phyloP scores from a whole-genome alignment of 2,797 vertebrate species.

The Margarornis squamiger region DNA sequence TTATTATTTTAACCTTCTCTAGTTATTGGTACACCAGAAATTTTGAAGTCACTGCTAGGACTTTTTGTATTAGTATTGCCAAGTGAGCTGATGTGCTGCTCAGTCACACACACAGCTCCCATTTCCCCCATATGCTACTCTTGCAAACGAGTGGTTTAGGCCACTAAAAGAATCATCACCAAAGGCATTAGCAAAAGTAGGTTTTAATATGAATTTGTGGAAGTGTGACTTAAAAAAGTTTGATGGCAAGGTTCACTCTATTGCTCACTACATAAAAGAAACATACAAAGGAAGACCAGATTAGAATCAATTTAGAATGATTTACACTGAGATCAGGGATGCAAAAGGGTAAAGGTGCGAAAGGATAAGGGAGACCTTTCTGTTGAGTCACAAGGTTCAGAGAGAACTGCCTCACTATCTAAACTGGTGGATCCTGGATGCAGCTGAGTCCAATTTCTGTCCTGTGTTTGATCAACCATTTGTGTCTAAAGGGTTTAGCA shows the following conservation, averaged over 20 bases:
- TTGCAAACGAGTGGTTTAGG: neutral
- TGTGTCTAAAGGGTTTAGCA: neutral
- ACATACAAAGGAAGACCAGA: neutral
- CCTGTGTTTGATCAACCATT: fast-evolving
- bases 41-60: neutral
- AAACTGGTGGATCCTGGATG: neutral
- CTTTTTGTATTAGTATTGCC: neutral
- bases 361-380: neutral
- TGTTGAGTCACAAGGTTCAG: neutral
- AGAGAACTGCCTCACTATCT: neutral
- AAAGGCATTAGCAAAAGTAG: neutral
- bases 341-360: neutral
- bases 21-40: neutral
- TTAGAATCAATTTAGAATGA: neutral
- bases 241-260: neutral
- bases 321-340: neutral
- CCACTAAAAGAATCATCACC: neutral
- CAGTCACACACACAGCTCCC: fast-evolving
- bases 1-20: neutral
- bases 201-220: neutral
- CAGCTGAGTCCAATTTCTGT: neutral
- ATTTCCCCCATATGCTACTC: neutral
- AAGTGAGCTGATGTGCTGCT: neutral
- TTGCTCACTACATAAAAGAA: neutral
- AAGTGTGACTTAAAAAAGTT: neutral